Evolutionary conservation across 1,140 invertebrate genomes (phyloP), one percentile per base, ranked within the genome.

Genomic region (Akabosia matsudoensis): DNA sequence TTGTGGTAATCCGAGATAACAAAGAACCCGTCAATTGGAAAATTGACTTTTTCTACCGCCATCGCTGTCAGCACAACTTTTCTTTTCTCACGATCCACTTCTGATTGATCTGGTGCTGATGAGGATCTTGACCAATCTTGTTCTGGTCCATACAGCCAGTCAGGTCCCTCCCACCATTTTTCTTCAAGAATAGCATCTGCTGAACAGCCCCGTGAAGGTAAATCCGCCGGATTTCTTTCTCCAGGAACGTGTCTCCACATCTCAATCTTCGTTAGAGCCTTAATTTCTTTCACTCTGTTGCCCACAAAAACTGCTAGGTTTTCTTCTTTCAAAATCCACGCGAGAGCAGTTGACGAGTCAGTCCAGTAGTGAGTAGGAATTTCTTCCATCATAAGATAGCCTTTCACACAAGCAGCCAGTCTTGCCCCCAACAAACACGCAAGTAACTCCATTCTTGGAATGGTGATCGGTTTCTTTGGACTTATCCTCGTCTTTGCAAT

Each of bases 231-330:
- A n/a, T 67, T 67, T 2, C 14, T 31, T 31, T 67, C 22, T 31
- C 61, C 61, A 4, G 61, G 61, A 67, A 67, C 61, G 61, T 67
- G 61, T n/a, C 28, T 2, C 61, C 61, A 67, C n/a, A 7, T 1
- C 7, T 28, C 4, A 13, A 30, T 2, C 7, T 3, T 30, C 3
- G 61, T 30, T n/a, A 4, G 4, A 2, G 10, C 7, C 10, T 52
- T 13, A 3, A 82, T 82, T 61, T 81, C 77, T 45, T 79, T 61
- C 1, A 79, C 77, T 33, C 77, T 18, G 61, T 81, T 81, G n/a
- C 30, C 3, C 2, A 81, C 79, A 70, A 79, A 81, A 1, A 64
- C 33, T 7, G n/a, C 61, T 79, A 79, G 80, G 24, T 14, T 14
- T 33, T 74, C 76, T 3, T 79, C 78, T 28, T 10, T 31, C 24